Base-by-base conservation (phyloP, 2,113 vertebrate genomes). In the Oenanthe melanoleuca region DNA sequence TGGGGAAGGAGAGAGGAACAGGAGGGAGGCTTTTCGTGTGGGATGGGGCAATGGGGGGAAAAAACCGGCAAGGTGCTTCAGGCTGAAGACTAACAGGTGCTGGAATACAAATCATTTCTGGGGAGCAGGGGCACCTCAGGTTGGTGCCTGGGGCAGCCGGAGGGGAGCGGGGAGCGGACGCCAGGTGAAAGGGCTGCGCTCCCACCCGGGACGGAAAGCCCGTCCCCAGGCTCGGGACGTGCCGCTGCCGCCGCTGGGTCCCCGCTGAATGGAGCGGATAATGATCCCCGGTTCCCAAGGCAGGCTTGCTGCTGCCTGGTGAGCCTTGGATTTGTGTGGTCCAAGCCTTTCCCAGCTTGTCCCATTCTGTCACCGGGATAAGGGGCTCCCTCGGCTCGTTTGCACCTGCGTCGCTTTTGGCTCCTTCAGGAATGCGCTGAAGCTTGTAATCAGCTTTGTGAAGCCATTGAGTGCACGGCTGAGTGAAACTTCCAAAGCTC, bases 381-480 rank as follows among this genome's bases (percentile, higher is more conserved):
- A 98, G 97, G 97, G 98, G 98, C 98, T 98, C 97, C 98, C 98
- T 98, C 98, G 97, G 98, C 98, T 98, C 98, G 98, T 98, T 99
- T 99, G 98, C 99, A 99, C 99, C 99, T 99, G 99, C 99, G 98
- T 98, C 97, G 98, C 98, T 98, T 98, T 98, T 98, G 98, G 98
- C 98, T 98, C 98, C 99, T 99, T 99, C 99, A 99, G 99, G 98
- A 99, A 99, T 98, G 99, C 99, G 98, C 99, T 99, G 99, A 98
- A 99, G 99, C 99, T 99, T 99, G 99, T 99, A 99, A 99, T 99
- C 99, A 99, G 99, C 99, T 99, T 99, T 99, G 99, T 99, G 98
- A 98, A 98, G 98, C 98, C 98, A 99, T 99, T 99, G 99, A 99
- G 99, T 98, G 98, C 98, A 98, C 98, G 99, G 99, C 98, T 98